Evolutionary conservation across 2,797 vertebrate species (phyloP).

Genomic region (Naso thynnoides): DNA sequence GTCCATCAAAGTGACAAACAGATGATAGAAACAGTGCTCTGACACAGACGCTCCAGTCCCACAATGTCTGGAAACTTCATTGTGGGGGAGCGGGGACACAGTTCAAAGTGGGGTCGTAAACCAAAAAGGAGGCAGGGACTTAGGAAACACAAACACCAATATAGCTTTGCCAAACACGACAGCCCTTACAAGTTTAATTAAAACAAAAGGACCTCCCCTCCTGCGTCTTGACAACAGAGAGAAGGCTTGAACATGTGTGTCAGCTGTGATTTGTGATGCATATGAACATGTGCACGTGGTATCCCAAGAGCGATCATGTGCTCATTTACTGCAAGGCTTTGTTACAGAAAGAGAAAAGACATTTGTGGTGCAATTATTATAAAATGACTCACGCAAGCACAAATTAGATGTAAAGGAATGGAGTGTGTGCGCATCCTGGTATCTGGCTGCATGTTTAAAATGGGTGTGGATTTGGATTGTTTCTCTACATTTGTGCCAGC

Average conservation of each 20-base stretch:
- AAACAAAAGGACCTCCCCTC: constrained; percentile 49
- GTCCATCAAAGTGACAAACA: constrained; percentile 17
- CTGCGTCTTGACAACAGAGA: constrained; percentile 33
- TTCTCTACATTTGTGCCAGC: constrained; percentile 20
- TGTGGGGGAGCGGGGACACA: constrained; percentile 55
- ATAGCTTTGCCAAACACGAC: constrained; percentile 72
- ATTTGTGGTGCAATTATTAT: background rate
- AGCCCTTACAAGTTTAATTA: constrained; percentile 74
- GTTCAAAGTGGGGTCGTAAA: constrained; percentile 82
- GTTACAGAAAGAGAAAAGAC: background rate
- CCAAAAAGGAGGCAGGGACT: constrained; percentile 77
- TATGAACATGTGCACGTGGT: constrained; percentile 4
- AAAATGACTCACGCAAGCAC: constrained; percentile 4
- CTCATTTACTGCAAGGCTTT: constrained; percentile 14
- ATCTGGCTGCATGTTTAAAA: constrained; percentile 10
- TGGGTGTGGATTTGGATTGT: constrained; percentile 15
- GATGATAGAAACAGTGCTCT: constrained; percentile 17
- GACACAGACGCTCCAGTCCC: constrained; percentile 43
- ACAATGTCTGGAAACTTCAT: constrained; percentile 74
- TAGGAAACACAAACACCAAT: constrained; percentile 78
- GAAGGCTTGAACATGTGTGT: background rate
- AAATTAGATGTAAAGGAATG: background rate
- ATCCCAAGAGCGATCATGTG: constrained; percentile 9
- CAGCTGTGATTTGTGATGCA: constrained; percentile 42
- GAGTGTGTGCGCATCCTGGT: background rate